phyloP scores from a whole-genome alignment of 2,888 invertebrate genomes.

The Lagria hirta region DNA sequence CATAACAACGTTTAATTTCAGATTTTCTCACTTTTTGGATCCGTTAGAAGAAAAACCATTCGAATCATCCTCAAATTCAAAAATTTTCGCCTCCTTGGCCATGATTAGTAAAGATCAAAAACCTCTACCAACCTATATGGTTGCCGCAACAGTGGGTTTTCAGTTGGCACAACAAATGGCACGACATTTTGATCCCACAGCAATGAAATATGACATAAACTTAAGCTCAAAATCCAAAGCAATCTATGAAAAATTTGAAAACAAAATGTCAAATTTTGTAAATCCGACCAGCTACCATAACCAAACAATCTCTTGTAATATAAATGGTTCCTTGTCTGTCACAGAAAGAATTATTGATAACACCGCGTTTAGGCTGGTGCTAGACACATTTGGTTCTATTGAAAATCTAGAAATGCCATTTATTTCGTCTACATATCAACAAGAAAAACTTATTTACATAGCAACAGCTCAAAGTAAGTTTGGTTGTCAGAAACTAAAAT shows the following conservation, averaged over 20 bases:
- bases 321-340: slow-evolving; percentile 26
- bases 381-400: slow-evolving; percentile 22
- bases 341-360: slow-evolving; percentile 39
- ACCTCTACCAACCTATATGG: slow-evolving; percentile 37
- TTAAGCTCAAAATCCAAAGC: slow-evolving; percentile 16
- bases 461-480: slow-evolving; percentile 42
- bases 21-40: slow-evolving; percentile 22
- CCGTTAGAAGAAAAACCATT: slow-evolving; percentile 11
- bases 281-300: slow-evolving; percentile 18
- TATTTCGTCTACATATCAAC: slow-evolving; percentile 31
- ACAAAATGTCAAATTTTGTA: slow-evolving; percentile 19
- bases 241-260: slow-evolving; percentile 26
- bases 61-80: slow-evolving; percentile 10
- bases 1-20: slow-evolving; percentile 8
- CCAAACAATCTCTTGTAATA: slow-evolving; percentile 26
- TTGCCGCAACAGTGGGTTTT: slow-evolving; percentile 36
- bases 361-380: slow-evolving; percentile 35
- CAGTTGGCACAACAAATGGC: slow-evolving; percentile 40
- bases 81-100: slow-evolving; percentile 16
- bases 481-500: no score
- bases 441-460: slow-evolving; percentile 38
- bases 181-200: slow-evolving; percentile 39
- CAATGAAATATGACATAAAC: slow-evolving; percentile 31
- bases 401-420: slow-evolving; percentile 33
- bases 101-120: slow-evolving; percentile 20